phyloP scores from a whole-genome alignment of 2,797 vertebrate genomes.

The Hydrolagus colliei region DNA sequence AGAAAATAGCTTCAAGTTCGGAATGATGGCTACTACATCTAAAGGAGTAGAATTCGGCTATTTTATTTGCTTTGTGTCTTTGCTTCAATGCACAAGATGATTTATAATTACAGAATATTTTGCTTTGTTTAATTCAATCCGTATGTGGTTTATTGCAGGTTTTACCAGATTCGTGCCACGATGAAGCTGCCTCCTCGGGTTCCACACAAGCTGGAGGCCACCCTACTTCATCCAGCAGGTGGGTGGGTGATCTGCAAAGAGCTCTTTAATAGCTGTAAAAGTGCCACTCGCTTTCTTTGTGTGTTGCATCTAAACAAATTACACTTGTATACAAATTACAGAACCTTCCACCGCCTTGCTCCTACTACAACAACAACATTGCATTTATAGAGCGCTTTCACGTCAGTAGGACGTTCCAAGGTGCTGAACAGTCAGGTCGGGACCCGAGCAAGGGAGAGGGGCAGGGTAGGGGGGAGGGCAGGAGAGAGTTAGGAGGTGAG shows the following conservation, averaged over 20 bases:
- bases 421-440: too few relatives aligned
- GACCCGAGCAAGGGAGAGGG: too few relatives aligned
- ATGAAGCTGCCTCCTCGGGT: slow-evolving; percentile 87
- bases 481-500: too few relatives aligned
- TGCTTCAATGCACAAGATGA: not conserved
- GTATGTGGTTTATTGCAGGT: slow-evolving; percentile 59
- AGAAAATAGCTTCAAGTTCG: not conserved
- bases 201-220: slow-evolving; percentile 89
- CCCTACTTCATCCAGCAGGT: slow-evolving; percentile 81
- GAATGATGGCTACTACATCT: not conserved
- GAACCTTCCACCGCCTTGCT: too few relatives aligned
- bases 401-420: too few relatives aligned
- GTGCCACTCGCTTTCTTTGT: too few relatives aligned
- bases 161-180: slow-evolving; percentile 87
- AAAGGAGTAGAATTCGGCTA: not conserved
- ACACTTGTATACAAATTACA: not conserved
- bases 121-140: not conserved
- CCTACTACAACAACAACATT: too few relatives aligned
- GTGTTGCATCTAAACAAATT: not conserved
- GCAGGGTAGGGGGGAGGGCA: too few relatives aligned
- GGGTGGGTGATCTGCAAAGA: slow-evolving; percentile 42
- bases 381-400: too few relatives aligned
- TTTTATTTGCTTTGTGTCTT: not conserved
- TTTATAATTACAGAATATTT: not conserved
- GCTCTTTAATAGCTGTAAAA: not conserved